phyloP scores from a whole-genome alignment of 2,888 invertebrate species.

The Drosophila mayaguana region DNA sequence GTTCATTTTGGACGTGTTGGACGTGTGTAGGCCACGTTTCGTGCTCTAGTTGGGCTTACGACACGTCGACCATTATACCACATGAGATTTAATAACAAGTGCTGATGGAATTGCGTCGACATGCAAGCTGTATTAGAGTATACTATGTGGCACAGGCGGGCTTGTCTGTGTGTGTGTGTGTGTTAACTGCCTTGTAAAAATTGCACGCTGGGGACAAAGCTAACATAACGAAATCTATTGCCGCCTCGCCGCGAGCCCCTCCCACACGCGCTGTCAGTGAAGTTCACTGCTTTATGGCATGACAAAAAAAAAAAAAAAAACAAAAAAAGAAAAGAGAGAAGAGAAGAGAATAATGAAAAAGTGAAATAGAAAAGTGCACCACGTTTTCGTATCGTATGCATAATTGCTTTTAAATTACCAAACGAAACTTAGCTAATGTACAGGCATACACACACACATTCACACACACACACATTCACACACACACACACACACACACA shows the following conservation, averaged over 20 bases:
- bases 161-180: background rate
- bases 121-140: conserved; percentile 29
- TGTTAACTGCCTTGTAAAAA: conserved; percentile 24
- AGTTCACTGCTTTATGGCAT: conserved; percentile 11
- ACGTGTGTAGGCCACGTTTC: conserved; percentile 49
- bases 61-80: conserved; percentile 48
- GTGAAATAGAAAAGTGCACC: conserved; percentile 25
- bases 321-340: background rate
- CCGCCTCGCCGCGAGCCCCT: background rate
- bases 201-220: conserved; percentile 51
- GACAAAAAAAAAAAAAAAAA: conserved; percentile 5
- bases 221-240: conserved; percentile 8
- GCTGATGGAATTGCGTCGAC: conserved; percentile 68
- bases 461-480: conserved; percentile 6
- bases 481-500: conserved; percentile 3
- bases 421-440: conserved; percentile 17
- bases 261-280: conserved; percentile 8
- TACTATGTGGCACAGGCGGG: background rate
- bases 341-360: conserved; percentile 2
- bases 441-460: conserved; percentile 12
- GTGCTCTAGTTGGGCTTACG: conserved; percentile 36
- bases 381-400: conserved; percentile 52
- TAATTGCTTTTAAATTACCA: conserved; percentile 71
- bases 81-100: conserved; percentile 65
- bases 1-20: conserved; percentile 21